Evolutionary conservation across 2,113 vertebrate species (phyloP), one percentile per base, ranked within the genome.

Genomic region (Centrocercus urophasianus): DNA sequence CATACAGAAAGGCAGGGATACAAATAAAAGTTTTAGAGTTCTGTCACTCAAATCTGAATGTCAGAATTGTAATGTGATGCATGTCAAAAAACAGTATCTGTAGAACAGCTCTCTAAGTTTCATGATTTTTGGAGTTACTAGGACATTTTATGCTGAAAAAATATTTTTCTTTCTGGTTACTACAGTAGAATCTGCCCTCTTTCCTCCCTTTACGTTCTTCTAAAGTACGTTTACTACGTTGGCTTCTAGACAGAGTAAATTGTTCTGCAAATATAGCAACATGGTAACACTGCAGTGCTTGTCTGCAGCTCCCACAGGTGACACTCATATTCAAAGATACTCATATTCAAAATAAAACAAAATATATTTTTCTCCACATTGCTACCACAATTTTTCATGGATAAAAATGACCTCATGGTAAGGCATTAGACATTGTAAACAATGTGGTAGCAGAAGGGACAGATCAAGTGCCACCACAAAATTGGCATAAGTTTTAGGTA

Each of bases 51-150:
- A 97, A 96, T 45, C 36, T 87, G 72, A 82, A 78, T 95, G 84
- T 32, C 91, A 96, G 93, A 97, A 97, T 80, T 83, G 82, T 84
- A 95, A 70, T 95, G 92, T 95, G 90, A 94, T 91, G 89, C 83
- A 95, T 96, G 96, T 96, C 82, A 97, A 96, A 97, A 98, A 95
- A 93, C 89, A 95, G 85, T 96, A 96, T 95, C 94, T 94, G 89
- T 91, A 92, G 47, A 83, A 91, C 32, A 50, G 77, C 75, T 91
- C 67, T 97, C 85, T 97, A 96, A 94, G 76, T 90, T 95, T 86
- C 83, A 96, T 65, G 30, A 86, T 93, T 96, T 83, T 94, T 93
- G 34, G 52, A 94, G 67, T 94, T 95, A 96, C 93, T 87, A 96
- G 66, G 71, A 85, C 94, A 63, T 57, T 70, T 96, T 95, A 72